Evolutionary conservation across 2,797 vertebrate species (phyloP).

Genomic region (Balearica regulorum): DNA sequence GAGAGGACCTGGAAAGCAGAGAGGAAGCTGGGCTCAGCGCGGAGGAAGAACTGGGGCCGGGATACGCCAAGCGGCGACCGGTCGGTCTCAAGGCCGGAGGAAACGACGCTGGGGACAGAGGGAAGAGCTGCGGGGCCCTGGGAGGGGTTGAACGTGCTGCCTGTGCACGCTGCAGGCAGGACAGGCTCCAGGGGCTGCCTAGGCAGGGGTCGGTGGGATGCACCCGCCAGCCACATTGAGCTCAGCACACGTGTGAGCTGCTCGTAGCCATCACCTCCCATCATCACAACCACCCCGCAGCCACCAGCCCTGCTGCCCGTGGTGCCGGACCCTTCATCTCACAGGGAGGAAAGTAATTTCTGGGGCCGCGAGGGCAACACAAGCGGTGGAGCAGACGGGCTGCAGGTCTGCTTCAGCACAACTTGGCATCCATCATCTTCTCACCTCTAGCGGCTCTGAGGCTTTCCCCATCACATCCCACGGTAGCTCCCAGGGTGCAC

Average conservation of each 20-base stretch:
- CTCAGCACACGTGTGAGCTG: accelerated
- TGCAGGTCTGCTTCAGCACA: neutral
- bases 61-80: accelerated
- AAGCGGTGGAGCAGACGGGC: neutral
- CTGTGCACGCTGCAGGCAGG: neutral
- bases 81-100: neutral
- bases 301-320: accelerated
- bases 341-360: neutral
- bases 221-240: accelerated
- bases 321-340: neutral
- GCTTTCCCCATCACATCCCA: neutral
- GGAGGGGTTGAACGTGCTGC: neutral
- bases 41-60: neutral
- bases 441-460: accelerated
- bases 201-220: neutral
- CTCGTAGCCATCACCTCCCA: accelerated
- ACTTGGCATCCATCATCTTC: neutral
- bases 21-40: neutral
- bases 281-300: accelerated
- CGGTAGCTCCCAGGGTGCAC: neutral
- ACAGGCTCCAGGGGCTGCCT: neutral
- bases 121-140: neutral
- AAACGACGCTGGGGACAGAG: neutral
- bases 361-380: neutral
- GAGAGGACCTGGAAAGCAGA: constrained; percentile 1